phyloP scores from a whole-genome alignment of 37 sponge, comb jelly and placozoan species.

The Theonella swinhoei region DNA sequence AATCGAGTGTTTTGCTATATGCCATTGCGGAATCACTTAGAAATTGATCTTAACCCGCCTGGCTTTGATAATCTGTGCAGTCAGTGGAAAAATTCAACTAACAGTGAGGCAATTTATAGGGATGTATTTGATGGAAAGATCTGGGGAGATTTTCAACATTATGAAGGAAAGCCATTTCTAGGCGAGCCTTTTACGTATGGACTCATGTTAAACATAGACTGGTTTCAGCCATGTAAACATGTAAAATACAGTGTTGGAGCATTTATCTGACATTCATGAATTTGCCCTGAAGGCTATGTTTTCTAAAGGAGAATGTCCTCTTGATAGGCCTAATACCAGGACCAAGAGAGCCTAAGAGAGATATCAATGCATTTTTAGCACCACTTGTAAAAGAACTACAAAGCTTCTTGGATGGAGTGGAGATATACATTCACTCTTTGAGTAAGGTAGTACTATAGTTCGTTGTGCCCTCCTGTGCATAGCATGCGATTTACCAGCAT shows the following conservation, averaged over 20 bases:
- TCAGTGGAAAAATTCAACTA: no score
- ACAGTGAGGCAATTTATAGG: background rate
- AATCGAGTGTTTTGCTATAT: no score
- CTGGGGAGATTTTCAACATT: conserved; percentile 17
- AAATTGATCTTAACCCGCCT: no score
- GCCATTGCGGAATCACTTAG: no score
- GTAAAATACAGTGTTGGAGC: conserved; percentile 16
- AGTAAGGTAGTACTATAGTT: background rate
- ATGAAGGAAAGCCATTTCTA: conserved; percentile 19
- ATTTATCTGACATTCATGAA: conserved; percentile 30
- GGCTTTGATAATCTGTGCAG: no score
- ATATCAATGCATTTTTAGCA: conserved; percentile 15
- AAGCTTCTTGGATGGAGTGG: conserved; percentile 18
- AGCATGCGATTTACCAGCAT: conserved; percentile 48
- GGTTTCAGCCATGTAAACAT: conserved; percentile 45
- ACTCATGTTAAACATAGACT: no score
- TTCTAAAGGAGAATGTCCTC: conserved; percentile 13
- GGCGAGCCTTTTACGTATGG: background rate
- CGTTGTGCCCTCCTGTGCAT: conserved; percentile 35
- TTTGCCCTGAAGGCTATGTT: background rate
- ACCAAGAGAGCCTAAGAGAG: conserved; percentile 17
- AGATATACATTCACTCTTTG: background rate
- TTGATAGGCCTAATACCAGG: conserved; percentile 41
- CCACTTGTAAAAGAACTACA: conserved; percentile 35
- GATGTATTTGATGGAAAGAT: no score